Conservation (phyloP, 64 coral and sea anemone species). For the Porites australiensis region DNA sequence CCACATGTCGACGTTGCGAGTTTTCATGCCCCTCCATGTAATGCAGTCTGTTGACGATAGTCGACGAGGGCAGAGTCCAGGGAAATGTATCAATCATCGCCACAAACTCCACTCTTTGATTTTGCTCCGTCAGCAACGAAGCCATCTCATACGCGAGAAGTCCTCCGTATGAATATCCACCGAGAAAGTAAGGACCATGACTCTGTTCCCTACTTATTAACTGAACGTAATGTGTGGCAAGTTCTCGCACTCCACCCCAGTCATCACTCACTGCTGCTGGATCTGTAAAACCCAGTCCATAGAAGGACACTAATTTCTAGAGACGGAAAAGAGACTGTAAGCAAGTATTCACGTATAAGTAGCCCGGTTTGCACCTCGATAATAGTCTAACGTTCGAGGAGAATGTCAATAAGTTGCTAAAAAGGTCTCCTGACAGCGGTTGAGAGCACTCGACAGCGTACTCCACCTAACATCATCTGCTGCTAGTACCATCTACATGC, state of each 20-base stretch:
- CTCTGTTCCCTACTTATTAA: slow-evolving; percentile 40
- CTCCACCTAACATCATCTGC: too few relatives aligned
- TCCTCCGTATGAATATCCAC: slow-evolving; percentile 71
- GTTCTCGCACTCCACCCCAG: slow-evolving; percentile 68
- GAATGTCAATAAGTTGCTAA: too few relatives aligned
- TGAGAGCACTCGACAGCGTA: too few relatives aligned
- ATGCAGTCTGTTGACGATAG: not conserved
- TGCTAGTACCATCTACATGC: too few relatives aligned
- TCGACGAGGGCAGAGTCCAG: not conserved
- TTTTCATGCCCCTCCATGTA: not conserved
- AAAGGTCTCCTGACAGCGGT: too few relatives aligned
- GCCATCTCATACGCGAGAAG: slow-evolving; percentile 76
- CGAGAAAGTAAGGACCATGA: slow-evolving; percentile 68
- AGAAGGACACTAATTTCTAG: slow-evolving; percentile 45
- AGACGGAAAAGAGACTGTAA: not conserved
- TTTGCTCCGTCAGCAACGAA: slow-evolving; percentile 41
- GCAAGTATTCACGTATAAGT: too few relatives aligned
- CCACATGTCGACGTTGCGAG: not conserved
- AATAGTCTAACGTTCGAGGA: too few relatives aligned
- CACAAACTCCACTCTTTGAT: slow-evolving; percentile 52
- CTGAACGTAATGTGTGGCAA: slow-evolving; percentile 46
- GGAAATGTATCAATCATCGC: slow-evolving; percentile 75
- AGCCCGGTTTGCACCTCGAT: too few relatives aligned
- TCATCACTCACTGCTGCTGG: slow-evolving; percentile 20
- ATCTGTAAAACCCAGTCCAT: slow-evolving; percentile 49